Percentiles rank a stretch among this genome's conserved stretches.
phyloP scores from a whole-genome alignment of 2,113 vertebrate genomes.

The Oreochromis niloticus region DNA sequence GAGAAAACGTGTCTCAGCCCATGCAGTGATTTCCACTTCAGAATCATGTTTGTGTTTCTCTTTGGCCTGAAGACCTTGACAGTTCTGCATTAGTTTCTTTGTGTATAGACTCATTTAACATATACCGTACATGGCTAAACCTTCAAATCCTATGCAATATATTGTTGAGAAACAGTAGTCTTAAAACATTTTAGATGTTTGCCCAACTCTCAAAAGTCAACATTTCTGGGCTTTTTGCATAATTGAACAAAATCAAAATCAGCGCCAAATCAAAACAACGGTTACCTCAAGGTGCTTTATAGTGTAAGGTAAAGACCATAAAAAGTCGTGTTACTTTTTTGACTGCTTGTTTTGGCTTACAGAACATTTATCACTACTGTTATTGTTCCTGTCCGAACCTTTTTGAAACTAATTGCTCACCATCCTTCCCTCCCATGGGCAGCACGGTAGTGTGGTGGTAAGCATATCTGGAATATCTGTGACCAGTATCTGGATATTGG shows the following conservation, averaged over 20 bases:
- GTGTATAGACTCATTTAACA: not conserved
- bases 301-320: not conserved
- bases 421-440: not conserved
- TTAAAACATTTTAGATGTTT: not conserved
- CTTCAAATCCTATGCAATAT: not conserved
- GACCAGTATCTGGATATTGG: not conserved
- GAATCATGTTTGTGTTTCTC: not conserved
- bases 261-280: accelerated
- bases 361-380: not conserved
- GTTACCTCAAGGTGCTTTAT: not conserved
- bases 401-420: not conserved
- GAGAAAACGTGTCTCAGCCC: not conserved
- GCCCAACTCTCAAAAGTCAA: not conserved
- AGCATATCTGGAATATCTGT: not conserved
- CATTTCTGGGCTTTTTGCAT: not conserved
- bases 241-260: not conserved
- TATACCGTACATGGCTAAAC: not conserved
- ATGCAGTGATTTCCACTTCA: not conserved
- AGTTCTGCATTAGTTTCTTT: not conserved
- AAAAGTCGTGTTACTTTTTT: not conserved
- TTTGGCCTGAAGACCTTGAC: not conserved
- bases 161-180: not conserved
- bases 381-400: not conserved
- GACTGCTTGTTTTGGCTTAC: not conserved
- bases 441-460: not conserved